Percentiles rank a stretch among this genome's conserved stretches.
These are phyloP conservation scores for Limonius californicus DNA, from an alignment of 1,140 invertebrate species.

Conservation along the genomic window DNA sequence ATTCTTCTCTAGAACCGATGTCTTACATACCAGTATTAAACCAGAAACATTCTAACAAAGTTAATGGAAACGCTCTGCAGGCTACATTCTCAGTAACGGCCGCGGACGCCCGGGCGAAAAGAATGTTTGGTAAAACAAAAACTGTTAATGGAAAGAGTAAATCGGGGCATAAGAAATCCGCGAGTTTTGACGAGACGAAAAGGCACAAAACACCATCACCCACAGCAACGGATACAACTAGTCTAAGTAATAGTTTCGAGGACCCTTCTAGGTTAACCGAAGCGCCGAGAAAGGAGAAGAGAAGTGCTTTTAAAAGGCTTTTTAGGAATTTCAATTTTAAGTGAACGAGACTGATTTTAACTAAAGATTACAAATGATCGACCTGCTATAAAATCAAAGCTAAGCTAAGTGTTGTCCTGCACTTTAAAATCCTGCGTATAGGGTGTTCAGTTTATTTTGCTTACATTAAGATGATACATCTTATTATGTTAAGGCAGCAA, in stretches of 20 bases:
- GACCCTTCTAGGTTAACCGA: slow-evolving; percentile 20
- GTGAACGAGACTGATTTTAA: not conserved
- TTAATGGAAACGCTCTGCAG: not conserved
- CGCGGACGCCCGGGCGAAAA: slow-evolving; percentile 19
- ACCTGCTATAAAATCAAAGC: too few species aligned
- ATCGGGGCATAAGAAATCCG: slow-evolving; percentile 26
- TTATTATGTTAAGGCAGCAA: too few species aligned
- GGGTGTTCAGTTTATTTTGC: too few species aligned
- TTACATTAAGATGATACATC: too few species aligned
- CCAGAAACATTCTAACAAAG: slow-evolving; percentile 19
- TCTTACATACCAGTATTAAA: slow-evolving; percentile 21
- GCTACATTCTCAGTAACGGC: slow-evolving; percentile 29
- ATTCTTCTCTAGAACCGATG: slow-evolving; percentile 33
- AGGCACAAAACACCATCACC: slow-evolving; percentile 23
- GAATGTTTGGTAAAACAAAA: slow-evolving; percentile 5
- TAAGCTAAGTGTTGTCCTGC: too few species aligned
- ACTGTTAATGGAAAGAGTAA: slow-evolving; percentile 16
- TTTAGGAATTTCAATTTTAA: slow-evolving; percentile 28
- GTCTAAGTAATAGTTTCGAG: slow-evolving; percentile 25
- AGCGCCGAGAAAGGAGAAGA: slow-evolving; percentile 38
- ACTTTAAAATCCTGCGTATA: too few species aligned
- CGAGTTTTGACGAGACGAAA: slow-evolving; percentile 26
- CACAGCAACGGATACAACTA: slow-evolving; percentile 26
- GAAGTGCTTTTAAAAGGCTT: slow-evolving; percentile 39
- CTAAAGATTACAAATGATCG: too few species aligned